Evolutionary conservation across 1,140 invertebrate genomes (phyloP), one percentile per base, ranked within the genome.

Genomic region (Papilio polyxenes): DNA sequence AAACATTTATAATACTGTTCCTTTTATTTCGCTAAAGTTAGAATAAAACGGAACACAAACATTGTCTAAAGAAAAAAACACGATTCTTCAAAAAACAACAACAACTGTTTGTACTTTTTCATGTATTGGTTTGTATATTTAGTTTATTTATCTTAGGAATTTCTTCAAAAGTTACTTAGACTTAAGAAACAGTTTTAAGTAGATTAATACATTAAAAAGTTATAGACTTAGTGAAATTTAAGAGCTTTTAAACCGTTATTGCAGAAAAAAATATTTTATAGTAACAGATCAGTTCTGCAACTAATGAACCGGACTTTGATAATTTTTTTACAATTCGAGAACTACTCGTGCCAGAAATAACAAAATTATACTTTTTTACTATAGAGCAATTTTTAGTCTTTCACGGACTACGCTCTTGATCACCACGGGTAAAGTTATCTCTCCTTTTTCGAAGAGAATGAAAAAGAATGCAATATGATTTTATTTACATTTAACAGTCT

Each of bases 251-350:
- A 59, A 59, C 56, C 56, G n/a, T 59, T 20, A 59, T n/a, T 59
- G 56, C 17, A n/a, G 56, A n/a, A 59, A 59, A 59, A 59, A 59
- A 59, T 59, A 59, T 59, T 59, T 59, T 0, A 17, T 59, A 20
- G 56, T 59, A 59, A 59, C 56, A 17, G 56, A 59, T 59, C 56
- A 59, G 9, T 17, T n/a, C 56, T 59, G 56, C 20, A 59, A 59
- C 56, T 59, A 59, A 59, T 59, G 56, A 59, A 59, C 56, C 56
- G 56, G 56, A 59, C n/a, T 59, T 59, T 59, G 56, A 59, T 59
- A 59, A 9, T 20, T 59, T 59, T 59, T 59, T 59, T 59, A 5
- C 56, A 59, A 59, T 9, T 59, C n/a, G 1, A 20, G 17, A 59
- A 59, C 56, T 59, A 59, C n/a, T 59, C 56, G 56, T n/a, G 17